Percentiles rank a stretch among this genome's conserved stretches.
phyloP scores from a whole-genome alignment of 2,888 invertebrate genomes.

The Aphidoletes aphidimyza region DNA sequence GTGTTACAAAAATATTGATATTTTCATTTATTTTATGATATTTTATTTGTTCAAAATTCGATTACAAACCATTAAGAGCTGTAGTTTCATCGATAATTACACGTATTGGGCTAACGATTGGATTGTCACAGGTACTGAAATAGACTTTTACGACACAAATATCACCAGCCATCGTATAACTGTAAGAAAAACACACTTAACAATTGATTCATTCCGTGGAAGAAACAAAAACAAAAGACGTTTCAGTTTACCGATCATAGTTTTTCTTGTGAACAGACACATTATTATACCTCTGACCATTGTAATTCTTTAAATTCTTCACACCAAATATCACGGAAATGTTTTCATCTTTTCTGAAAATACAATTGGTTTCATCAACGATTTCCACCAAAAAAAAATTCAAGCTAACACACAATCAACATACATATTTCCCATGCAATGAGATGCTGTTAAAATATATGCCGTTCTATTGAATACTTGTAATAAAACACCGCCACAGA shows the following conservation, averaged over 20 bases:
- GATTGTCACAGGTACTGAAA: not conserved
- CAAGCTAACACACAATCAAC: too few relatives aligned
- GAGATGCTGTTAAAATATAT: conserved; percentile 62
- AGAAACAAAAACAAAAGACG: not conserved
- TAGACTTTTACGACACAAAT: conserved; percentile 58
- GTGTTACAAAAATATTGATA: too few relatives aligned
- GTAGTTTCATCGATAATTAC: conserved; percentile 7
- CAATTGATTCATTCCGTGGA: not conserved
- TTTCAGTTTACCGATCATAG: conserved; percentile 11
- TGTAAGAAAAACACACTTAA: not conserved
- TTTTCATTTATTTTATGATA: too few relatives aligned
- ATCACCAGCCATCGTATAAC: conserved; percentile 43
- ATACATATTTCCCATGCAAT: conserved; percentile 60
- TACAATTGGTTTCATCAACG: too few relatives aligned
- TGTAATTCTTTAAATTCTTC: not conserved
- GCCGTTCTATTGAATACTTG: conserved; percentile 10
- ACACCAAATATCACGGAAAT: conserved; percentile 32
- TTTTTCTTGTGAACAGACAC: not conserved
- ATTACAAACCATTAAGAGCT: not conserved
- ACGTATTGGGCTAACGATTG: not conserved
- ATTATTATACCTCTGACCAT: not conserved
- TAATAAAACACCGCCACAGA: conserved; percentile 62
- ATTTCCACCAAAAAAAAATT: too few relatives aligned
- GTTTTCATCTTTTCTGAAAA: not conserved
- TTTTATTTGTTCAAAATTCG: too few relatives aligned